Conservation (phyloP, 2,113 vertebrate genomes). For the Phoenicopterus ruber region DNA sequence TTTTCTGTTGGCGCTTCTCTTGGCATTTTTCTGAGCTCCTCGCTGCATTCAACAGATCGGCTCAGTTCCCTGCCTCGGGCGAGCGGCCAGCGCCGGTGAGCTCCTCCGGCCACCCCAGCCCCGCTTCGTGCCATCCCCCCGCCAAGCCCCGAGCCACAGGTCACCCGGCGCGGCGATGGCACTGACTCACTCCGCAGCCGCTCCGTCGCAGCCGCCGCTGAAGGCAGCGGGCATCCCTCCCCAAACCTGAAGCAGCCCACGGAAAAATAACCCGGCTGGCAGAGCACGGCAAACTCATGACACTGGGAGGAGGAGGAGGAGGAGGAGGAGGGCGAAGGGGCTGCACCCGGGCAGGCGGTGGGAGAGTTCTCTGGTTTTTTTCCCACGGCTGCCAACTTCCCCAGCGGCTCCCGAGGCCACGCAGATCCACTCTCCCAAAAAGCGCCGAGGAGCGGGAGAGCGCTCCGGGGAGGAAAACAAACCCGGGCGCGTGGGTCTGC, state of each 20-base stretch:
- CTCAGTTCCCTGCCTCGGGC: not conserved
- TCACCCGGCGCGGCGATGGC: not conserved
- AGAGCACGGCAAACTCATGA: conserved; percentile 42
- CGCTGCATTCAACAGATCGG: conserved; percentile 21
- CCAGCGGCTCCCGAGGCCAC: not conserved
- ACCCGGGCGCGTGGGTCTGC: not conserved
- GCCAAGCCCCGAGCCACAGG: not conserved
- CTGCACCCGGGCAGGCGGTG: not conserved
- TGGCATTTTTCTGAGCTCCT: not conserved
- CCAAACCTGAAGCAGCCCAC: not conserved
- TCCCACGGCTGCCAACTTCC: conserved; percentile 39
- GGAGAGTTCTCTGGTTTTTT: not conserved
- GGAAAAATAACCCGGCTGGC: conserved; percentile 7
- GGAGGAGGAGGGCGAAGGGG: not conserved
- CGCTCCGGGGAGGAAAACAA: not conserved
- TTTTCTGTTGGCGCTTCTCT: not conserved
- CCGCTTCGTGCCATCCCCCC: not conserved
- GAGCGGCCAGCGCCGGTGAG: fast-evolving
- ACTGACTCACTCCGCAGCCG: conserved; percentile 23
- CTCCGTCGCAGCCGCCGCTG: not conserved
- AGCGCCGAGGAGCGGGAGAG: not conserved
- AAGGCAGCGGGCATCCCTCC: not conserved
- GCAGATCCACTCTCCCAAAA: not conserved
- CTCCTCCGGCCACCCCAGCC: not conserved
- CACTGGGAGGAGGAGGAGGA: not conserved